A percentile compares a stretch with the other conserved stretches of the same genome.
Conservation (phyloP, 1,140 invertebrate species). For the Diplogasteroides magnus region DNA sequence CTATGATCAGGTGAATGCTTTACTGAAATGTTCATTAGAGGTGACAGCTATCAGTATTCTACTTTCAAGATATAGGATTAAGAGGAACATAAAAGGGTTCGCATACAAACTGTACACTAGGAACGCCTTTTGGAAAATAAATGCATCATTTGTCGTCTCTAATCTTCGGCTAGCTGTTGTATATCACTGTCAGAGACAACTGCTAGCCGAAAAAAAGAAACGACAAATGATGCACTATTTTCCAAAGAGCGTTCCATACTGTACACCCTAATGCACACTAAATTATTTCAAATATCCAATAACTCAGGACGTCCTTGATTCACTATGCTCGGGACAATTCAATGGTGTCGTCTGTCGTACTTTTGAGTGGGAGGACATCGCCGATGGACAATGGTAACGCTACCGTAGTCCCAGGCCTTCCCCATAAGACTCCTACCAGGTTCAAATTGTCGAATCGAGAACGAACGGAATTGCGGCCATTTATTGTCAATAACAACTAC, state of each 20-base stretch:
- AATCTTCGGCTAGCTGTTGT: too few relatives aligned
- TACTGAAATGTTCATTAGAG: neutral
- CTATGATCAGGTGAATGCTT: constrained; percentile 37
- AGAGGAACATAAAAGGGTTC: too few relatives aligned
- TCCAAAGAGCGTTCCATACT: too few relatives aligned
- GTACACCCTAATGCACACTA: too few relatives aligned
- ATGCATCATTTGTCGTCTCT: too few relatives aligned
- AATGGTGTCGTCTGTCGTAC: constrained; percentile 40
- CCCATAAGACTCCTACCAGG: too few relatives aligned
- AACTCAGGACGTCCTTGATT: constrained; percentile 40
- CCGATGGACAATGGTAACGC: constrained; percentile 49
- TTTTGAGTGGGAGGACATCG: constrained; percentile 45
- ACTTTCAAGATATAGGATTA: neutral
- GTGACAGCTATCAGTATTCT: neutral
- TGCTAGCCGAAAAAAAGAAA: constrained; percentile 1
- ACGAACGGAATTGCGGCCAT: constrained; percentile 27
- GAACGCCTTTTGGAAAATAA: too few relatives aligned
- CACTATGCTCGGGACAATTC: constrained; percentile 36
- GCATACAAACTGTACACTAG: too few relatives aligned
- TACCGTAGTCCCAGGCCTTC: too few relatives aligned
- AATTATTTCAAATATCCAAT: too few relatives aligned
- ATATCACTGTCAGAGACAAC: too few relatives aligned
- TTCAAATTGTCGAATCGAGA: constrained; percentile 46
- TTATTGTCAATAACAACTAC: constrained; percentile 48
- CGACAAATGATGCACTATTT: too few relatives aligned